Evolutionary conservation across 2,888 invertebrate species (phyloP).

Genomic region (Ichneumoninae sp.): DNA sequence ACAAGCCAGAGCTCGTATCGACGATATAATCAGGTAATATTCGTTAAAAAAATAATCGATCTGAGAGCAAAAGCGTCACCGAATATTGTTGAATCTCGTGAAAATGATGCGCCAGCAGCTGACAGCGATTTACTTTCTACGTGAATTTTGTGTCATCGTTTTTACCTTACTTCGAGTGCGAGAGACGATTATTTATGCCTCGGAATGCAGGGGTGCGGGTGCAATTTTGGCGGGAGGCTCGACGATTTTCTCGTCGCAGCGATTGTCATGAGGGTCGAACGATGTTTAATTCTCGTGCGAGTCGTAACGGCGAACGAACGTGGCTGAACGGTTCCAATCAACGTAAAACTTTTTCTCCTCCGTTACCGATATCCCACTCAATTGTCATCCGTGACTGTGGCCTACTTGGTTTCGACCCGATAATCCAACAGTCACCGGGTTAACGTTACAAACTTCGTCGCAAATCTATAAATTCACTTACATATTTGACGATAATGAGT

Average conservation of each 20-base stretch:
- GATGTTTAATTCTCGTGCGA: not conserved
- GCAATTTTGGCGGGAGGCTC: slow-evolving; percentile 72
- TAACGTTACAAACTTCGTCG: slow-evolving; percentile 12
- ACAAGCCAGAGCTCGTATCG: not conserved
- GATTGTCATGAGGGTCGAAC: slow-evolving; percentile 20
- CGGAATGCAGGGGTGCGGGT: slow-evolving; percentile 64
- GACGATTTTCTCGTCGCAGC: slow-evolving; percentile 45
- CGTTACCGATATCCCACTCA: slow-evolving; percentile 74
- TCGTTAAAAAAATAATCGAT: not conserved
- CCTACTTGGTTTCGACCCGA: slow-evolving; percentile 79
- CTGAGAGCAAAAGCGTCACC: not conserved
- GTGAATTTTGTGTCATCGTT: slow-evolving; percentile 8
- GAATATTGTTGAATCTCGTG: not conserved
- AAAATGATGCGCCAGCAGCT: not conserved
- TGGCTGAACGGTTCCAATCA: not conserved
- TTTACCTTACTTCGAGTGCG: slow-evolving; percentile 4
- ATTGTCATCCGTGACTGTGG: slow-evolving; percentile 83
- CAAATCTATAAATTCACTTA: slow-evolving; percentile 72
- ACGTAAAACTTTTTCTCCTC: slow-evolving; percentile 59
- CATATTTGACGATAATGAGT: slow-evolving; percentile 72
- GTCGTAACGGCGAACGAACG: not conserved
- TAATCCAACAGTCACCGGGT: not conserved
- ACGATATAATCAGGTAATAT: not conserved
- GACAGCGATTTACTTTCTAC: not conserved
- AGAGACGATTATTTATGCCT: slow-evolving; percentile 63